phyloP scores from a whole-genome alignment of 1,140 invertebrate species.

The Temnothorax nylanderi region DNA sequence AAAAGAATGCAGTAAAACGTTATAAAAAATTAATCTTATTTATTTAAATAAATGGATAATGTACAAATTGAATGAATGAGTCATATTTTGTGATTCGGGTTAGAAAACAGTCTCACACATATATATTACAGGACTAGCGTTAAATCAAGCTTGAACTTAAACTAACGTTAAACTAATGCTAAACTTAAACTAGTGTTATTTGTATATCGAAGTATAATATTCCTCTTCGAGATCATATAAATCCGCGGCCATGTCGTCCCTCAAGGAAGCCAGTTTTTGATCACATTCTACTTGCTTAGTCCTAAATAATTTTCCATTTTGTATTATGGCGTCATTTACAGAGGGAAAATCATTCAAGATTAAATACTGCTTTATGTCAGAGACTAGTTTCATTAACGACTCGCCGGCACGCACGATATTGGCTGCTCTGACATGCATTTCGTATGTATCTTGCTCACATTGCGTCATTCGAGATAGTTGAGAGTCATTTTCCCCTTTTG shows the following conservation, averaged over 20 bases:
- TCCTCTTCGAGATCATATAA: slow-evolving; percentile 98
- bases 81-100: slow-evolving; percentile 60
- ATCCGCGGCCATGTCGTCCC: slow-evolving; percentile 98
- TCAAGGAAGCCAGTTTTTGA: slow-evolving; percentile 95
- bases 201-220: slow-evolving; percentile 98
- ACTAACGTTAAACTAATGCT: not conserved
- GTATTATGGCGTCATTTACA: slow-evolving; percentile 97
- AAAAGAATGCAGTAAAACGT: slow-evolving; percentile 15
- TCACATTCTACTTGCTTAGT: slow-evolving; percentile 97
- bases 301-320: slow-evolving; percentile 95
- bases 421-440: slow-evolving; percentile 98
- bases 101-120: slow-evolving; percentile 22
- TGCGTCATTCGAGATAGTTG: slow-evolving; percentile 95
- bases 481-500: slow-evolving; percentile 96
- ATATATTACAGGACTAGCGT: not conserved
- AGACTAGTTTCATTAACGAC: slow-evolving; percentile 97
- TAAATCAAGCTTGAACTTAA: slow-evolving; percentile 1
- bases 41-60: slow-evolving; percentile 74
- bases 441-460: slow-evolving; percentile 97
- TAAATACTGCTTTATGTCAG: slow-evolving; percentile 98
- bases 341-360: slow-evolving; percentile 99
- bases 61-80: slow-evolving; percentile 49
- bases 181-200: slow-evolving; percentile 85
- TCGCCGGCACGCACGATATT: slow-evolving; percentile 98
- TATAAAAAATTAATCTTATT: slow-evolving; percentile 76